Evolutionary conservation across 2,888 invertebrate genomes (phyloP), one percentile per base, ranked within the genome.

Genomic region (Caradrina kadenii): DNA sequence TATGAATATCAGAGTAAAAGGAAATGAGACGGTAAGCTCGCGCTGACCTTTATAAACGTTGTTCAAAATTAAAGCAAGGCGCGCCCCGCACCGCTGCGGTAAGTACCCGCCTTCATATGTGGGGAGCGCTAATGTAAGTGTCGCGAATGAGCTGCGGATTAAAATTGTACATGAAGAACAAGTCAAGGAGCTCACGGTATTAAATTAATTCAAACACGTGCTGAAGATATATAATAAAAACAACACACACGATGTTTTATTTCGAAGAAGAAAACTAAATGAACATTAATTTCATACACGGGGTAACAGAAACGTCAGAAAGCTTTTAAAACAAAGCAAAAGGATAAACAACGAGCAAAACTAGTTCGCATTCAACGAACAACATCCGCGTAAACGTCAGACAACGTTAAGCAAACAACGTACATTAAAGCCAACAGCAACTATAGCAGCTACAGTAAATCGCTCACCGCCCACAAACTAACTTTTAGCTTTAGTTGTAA

Each of bases 1-100:
- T 69, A 71, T 79, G 64, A 79, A 81, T 81, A 75, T 64, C 68
- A 61, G 35, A 79, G 63, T 56, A 22, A 61, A 62, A 69, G 74
- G 79, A 81, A 83, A 82, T 76, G 73, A 82, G 64, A 58, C 45
- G 58, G 7, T 62, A 53, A 69, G 54, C 60, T 49, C 15, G 35
- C 19, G 48, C 70, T 67, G 71, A 65, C 70, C 82, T 71, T 71
- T 69, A 39, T 52, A 53, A 60, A 64, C 62, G 55, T 63, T 52
- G 69, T 50, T 56, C 17, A 63, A 66, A 75, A 66, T 70, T 80
- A 80, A 59, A 63, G 45, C 60, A n/a, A 26, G 13, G 63, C 52
- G 54, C 6, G 21, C 5, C 39, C 50, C 22, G 26, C 26, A 13
- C 50, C n/a, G 1, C 15, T 39, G 17, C 15, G 31, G 26, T 35